Conservation (phyloP, 2,888 invertebrate species). For the Oscheius sp. region DNA sequence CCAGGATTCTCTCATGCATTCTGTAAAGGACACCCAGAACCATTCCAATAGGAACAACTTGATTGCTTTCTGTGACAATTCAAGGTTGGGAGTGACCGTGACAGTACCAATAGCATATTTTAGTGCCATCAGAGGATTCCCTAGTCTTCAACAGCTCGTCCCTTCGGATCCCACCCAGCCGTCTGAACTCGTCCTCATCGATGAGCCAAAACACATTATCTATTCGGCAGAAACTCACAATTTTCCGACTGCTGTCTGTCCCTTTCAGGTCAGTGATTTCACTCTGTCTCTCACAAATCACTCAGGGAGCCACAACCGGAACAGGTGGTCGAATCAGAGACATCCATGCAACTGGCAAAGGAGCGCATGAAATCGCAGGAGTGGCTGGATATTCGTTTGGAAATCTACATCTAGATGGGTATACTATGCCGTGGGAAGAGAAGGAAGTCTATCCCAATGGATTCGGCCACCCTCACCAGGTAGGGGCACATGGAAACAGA, state of each 20-base stretch:
- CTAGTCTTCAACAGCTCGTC: constrained; percentile 79
- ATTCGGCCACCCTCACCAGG: constrained; percentile 88
- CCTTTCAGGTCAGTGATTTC: constrained; percentile 43
- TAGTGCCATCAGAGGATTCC: constrained; percentile 80
- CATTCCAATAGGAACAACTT: constrained; percentile 90
- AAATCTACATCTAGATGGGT: constrained; percentile 90
- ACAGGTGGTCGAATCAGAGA: constrained; percentile 95
- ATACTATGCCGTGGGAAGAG: constrained; percentile 87
- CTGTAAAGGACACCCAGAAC: constrained; percentile 90
- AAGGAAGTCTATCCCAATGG: constrained; percentile 84
- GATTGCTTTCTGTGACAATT: constrained; percentile 96
- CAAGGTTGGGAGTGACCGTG: constrained; percentile 79
- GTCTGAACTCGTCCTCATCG: constrained; percentile 77
- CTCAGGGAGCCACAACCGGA: constrained; percentile 94
- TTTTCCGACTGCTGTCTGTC: constrained; percentile 84
- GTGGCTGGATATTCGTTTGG: constrained; percentile 97
- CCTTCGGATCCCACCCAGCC: constrained; percentile 82
- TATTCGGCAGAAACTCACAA: constrained; percentile 99
- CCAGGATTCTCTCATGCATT: constrained; percentile 87
- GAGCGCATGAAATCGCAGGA: constrained; percentile 69
- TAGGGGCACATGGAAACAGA: constrained; percentile 74
- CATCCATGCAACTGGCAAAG: constrained; percentile 90
- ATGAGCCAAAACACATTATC: constrained; percentile 85
- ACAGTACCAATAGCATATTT: constrained; percentile 13
- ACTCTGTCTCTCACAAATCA: constrained; percentile 76